These are phyloP conservation scores for Bryconaethiops microstoma DNA, from an alignment of 2,797 vertebrate genomes.

Conservation along the genomic window DNA sequence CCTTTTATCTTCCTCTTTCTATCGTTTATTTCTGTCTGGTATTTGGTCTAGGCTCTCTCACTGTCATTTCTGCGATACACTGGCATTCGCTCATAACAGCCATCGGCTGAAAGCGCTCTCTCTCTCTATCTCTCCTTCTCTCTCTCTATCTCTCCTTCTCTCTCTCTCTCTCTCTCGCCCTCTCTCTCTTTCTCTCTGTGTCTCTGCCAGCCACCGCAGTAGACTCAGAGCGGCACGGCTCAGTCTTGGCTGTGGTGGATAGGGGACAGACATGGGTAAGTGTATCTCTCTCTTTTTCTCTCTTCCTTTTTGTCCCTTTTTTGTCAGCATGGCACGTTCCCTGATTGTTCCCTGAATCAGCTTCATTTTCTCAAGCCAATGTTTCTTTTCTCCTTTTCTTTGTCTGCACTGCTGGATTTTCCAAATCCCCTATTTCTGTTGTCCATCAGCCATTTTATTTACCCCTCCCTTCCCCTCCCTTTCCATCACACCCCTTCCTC, in stretches of 20 bases:
- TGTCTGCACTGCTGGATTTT: slow-evolving; percentile 13
- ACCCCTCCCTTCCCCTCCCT: neutral
- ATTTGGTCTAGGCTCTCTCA: neutral
- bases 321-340: slow-evolving; percentile 10
- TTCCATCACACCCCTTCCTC: neutral
- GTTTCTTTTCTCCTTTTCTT: slow-evolving; percentile 3
- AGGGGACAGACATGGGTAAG: slow-evolving; percentile 53
- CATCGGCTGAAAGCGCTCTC: slow-evolving; percentile 37
- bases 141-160: slow-evolving; percentile 23
- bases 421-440: slow-evolving; percentile 36
- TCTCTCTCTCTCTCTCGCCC: slow-evolving; percentile 31
- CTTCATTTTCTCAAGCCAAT: neutral
- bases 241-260: slow-evolving; percentile 30
- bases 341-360: slow-evolving; percentile 19
- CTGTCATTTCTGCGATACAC: slow-evolving; percentile 18
- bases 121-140: slow-evolving; percentile 24
- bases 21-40: slow-evolving; percentile 3
- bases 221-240: slow-evolving; percentile 19
- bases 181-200: slow-evolving; percentile 28
- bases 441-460: slow-evolving; percentile 58
- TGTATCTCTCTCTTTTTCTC: slow-evolving; percentile 24
- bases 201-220: slow-evolving; percentile 41
- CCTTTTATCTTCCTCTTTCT: slow-evolving; percentile 3
- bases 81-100: slow-evolving; percentile 36
- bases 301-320: neutral